These are phyloP conservation scores for Gryllus bimaculatus DNA, from an alignment of 1,140 invertebrate species.

Conservation along the genomic window DNA sequence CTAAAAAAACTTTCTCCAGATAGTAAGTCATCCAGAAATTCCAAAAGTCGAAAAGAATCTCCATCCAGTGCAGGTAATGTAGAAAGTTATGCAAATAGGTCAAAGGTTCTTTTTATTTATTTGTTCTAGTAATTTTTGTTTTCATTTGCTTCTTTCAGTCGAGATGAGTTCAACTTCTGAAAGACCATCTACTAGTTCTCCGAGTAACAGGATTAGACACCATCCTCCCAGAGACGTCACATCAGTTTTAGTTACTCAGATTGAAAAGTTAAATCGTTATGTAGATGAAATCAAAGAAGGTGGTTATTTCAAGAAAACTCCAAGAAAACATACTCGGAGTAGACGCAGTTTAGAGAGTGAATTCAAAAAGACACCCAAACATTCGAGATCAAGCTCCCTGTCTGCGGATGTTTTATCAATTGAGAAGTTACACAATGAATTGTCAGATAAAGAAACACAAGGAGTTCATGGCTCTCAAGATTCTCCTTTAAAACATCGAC, in stretches of 20 bases:
- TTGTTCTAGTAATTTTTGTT: neutral
- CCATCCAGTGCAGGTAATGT: neutral
- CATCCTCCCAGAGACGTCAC: neutral
- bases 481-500: neutral
- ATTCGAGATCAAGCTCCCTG: neutral
- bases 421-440: neutral
- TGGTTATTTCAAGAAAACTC: neutral
- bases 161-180: neutral
- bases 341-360: neutral
- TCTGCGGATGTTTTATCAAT: too few species aligned
- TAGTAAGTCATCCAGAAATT: too few species aligned
- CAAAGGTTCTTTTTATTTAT: neutral
- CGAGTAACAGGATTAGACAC: neutral
- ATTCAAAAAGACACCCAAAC: neutral
- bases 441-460: neutral
- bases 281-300: neutral
- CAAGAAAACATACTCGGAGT: neutral
- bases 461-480: neutral
- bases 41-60: neutral
- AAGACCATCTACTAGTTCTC: neutral
- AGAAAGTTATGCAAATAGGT: neutral
- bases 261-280: neutral
- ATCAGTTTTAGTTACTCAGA: neutral
- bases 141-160: neutral
- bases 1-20: neutral